Evolutionary conservation across 2,113 vertebrate species (phyloP).

Genomic region (Triplophysa tibetana): DNA sequence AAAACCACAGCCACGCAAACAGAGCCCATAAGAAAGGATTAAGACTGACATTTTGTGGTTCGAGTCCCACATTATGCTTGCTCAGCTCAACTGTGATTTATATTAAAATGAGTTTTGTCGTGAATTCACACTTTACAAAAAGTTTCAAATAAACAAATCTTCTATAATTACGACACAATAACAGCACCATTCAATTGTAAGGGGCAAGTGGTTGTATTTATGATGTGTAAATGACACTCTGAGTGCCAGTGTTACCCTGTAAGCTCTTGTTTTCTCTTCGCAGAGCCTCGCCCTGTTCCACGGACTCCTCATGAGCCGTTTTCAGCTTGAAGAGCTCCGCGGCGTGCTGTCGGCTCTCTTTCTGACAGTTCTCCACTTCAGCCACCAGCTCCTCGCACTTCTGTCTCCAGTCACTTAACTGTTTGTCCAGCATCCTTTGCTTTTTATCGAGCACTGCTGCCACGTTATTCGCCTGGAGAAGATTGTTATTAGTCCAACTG

Average conservation of each 20-base stretch:
- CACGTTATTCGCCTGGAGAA: conserved; percentile 47
- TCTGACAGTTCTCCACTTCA: conserved; percentile 78
- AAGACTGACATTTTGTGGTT: conserved; percentile 4
- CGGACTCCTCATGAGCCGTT: conserved; percentile 72
- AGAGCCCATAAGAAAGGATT: conserved; percentile 10
- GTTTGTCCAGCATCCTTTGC: conserved; percentile 78
- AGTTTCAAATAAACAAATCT: neutral
- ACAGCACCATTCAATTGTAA: neutral
- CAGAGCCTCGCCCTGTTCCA: conserved; percentile 74
- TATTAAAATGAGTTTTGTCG: neutral
- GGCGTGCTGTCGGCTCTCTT: conserved; percentile 73
- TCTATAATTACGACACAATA: neutral
- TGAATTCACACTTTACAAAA: neutral
- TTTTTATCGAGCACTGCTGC: conserved; percentile 75
- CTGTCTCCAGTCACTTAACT: conserved; percentile 76
- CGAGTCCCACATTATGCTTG: conserved; percentile 15
- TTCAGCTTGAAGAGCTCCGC: conserved; percentile 78
- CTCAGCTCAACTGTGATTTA: conserved; percentile 13
- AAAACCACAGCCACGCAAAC: conserved; percentile 2
- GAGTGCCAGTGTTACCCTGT: conserved; percentile 67
- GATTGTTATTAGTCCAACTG: neutral
- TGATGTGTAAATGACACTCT: neutral
- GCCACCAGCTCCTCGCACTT: conserved; percentile 76
- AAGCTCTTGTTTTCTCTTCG: conserved; percentile 76
- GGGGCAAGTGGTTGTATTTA: neutral